These are phyloP conservation scores for Psittacula derbiana DNA, from an alignment of 2,797 vertebrate species.

Conservation along the genomic window DNA sequence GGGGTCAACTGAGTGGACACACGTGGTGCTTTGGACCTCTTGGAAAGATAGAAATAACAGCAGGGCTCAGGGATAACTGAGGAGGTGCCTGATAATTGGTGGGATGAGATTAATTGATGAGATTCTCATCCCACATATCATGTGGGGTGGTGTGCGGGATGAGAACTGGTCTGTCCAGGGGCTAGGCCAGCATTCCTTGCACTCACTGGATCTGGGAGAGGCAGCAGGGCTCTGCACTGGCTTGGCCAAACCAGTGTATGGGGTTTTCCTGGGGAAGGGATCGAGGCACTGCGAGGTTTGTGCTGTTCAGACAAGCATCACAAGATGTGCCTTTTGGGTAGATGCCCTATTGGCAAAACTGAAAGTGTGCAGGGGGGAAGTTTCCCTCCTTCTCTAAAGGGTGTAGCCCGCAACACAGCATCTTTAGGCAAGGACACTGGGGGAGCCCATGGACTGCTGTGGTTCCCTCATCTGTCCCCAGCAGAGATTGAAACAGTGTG, in stretches of 20 bases:
- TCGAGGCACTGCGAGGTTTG: accelerated
- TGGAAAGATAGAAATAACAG: neutral
- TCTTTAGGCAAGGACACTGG: accelerated
- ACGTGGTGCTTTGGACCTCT: accelerated
- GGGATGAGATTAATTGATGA: neutral
- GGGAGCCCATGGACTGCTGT: neutral
- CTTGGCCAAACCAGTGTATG: neutral
- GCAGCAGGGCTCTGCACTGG: neutral
- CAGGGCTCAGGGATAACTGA: neutral
- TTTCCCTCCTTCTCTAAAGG: neutral
- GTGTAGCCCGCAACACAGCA: neutral
- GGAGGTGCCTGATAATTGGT: neutral
- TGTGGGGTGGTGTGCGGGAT: neutral
- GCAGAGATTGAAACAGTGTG: accelerated
- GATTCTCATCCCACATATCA: neutral
- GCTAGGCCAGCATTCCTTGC: accelerated
- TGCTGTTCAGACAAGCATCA: neutral
- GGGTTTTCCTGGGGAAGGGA: neutral
- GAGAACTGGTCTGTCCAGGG: neutral
- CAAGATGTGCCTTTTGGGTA: neutral
- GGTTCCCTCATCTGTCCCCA: neutral
- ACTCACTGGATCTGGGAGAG: neutral
- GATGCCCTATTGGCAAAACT: neutral
- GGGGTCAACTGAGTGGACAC: accelerated
- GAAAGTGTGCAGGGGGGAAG: neutral